Evolutionary conservation across 2,113 vertebrate genomes (phyloP).

Genomic region (Otocyon megalotis): DNA sequence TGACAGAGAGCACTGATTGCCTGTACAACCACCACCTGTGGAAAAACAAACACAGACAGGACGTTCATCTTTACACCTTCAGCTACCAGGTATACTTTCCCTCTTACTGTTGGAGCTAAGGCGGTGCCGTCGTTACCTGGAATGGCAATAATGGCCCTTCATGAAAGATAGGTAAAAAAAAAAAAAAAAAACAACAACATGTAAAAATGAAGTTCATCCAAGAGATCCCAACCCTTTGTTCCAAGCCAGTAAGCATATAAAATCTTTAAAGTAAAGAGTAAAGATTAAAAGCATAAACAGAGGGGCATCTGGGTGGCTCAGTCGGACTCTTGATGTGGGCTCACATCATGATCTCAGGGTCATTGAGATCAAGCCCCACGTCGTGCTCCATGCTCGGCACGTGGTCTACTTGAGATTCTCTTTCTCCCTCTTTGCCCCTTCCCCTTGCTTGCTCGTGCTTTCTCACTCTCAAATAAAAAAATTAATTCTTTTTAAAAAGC

Average conservation of each 20-base stretch:
- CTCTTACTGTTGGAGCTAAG: background rate
- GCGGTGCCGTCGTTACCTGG: background rate
- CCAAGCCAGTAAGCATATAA: background rate
- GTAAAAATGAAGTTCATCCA: background rate
- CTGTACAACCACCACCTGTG: slow-evolving; percentile 98
- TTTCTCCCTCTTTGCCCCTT: background rate
- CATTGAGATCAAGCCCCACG: background rate
- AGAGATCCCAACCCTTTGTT: background rate
- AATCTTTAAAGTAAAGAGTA: background rate
- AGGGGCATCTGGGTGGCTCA: background rate
- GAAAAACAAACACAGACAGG: background rate
- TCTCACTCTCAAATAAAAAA: background rate
- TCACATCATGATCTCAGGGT: background rate
- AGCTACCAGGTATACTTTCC: background rate
- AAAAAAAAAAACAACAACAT: background rate
- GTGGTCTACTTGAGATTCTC: background rate
- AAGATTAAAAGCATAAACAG: slow-evolving; percentile 42
- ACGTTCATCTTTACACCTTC: background rate
- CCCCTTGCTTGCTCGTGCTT: background rate
- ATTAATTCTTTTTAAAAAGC: background rate
- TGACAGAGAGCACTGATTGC: slow-evolving; percentile 98
- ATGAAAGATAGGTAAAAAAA: background rate
- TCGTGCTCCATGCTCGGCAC: background rate
- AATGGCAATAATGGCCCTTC: background rate
- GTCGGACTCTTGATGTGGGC: background rate